Evolutionary conservation across 2,113 vertebrate genomes (phyloP).

Genomic region (Tiliqua scincoides): DNA sequence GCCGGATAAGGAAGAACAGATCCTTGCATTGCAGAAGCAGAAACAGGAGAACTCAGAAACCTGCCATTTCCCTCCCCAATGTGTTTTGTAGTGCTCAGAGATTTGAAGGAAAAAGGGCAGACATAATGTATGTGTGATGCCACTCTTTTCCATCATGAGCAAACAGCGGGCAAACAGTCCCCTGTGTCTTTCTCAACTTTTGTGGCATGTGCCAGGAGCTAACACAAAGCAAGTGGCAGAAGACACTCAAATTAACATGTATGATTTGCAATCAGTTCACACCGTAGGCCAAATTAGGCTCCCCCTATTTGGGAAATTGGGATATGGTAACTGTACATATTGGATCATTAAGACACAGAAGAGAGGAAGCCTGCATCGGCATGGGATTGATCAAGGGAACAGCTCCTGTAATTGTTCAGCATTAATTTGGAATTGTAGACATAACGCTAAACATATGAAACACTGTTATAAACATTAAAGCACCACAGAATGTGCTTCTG

Average conservation of each 20-base stretch:
- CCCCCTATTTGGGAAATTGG: neutral
- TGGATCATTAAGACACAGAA: neutral
- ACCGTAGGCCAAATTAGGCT: neutral
- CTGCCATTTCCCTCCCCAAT: neutral
- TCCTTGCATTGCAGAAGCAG: neutral
- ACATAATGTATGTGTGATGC: neutral
- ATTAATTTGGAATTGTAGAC: slow-evolving; percentile 35
- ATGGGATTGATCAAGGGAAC: neutral
- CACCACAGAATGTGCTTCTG: neutral
- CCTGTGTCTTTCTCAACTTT: neutral
- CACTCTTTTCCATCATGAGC: neutral
- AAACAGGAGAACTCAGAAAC: neutral
- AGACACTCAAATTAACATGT: neutral
- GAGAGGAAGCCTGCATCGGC: neutral
- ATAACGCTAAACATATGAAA: slow-evolving; percentile 8
- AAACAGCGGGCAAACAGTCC: neutral
- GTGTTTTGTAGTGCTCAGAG: neutral
- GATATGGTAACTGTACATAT: neutral
- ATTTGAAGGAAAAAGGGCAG: neutral
- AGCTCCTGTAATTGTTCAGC: slow-evolving; percentile 2
- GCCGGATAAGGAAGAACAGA: neutral
- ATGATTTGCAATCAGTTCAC: neutral
- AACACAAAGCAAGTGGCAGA: neutral
- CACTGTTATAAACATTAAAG: slow-evolving; percentile 25
- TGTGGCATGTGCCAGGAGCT: neutral